Percentiles rank a stretch among this genome's conserved stretches.
Evolutionary conservation across 2,888 invertebrate genomes (phyloP).

Genomic region (Andrena bucephala): DNA sequence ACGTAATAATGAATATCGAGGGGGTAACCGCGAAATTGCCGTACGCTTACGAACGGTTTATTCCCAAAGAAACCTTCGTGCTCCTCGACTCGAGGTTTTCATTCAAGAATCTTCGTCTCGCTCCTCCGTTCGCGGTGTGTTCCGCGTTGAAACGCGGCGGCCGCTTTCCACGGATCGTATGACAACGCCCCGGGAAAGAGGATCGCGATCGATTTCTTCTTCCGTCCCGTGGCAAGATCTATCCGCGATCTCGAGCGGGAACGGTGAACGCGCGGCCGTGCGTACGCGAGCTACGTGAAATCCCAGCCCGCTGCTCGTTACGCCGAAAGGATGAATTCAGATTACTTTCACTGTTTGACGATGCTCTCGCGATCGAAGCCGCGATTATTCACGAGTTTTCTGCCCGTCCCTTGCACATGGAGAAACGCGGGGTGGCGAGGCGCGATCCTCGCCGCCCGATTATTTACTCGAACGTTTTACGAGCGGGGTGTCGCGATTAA

Average conservation of each 20-base stretch:
- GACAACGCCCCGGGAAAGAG: slow-evolving; percentile 39
- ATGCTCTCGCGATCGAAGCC: slow-evolving; percentile 52
- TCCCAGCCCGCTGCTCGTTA: slow-evolving; percentile 26
- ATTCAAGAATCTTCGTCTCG: slow-evolving; percentile 3
- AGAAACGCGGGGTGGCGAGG: too few relatives aligned
- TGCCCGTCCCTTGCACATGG: background rate
- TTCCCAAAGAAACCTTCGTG: background rate
- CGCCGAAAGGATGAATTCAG: slow-evolving; percentile 59
- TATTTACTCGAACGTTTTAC: background rate
- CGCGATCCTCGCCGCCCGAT: too few relatives aligned
- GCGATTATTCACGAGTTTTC: slow-evolving; percentile 45
- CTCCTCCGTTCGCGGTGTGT: background rate
- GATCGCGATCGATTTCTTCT: slow-evolving; percentile 62
- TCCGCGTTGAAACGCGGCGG: background rate
- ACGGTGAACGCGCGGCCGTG: slow-evolving; percentile 16
- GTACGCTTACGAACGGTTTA: background rate
- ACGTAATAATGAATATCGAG: too few relatives aligned
- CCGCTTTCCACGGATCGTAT: slow-evolving; percentile 60
- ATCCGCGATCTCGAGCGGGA: slow-evolving; percentile 47
- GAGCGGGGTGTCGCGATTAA: background rate
- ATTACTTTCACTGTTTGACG: slow-evolving; percentile 70
- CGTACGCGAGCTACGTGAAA: slow-evolving; percentile 31
- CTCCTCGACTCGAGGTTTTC: background rate
- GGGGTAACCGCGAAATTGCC: slow-evolving; percentile 7
- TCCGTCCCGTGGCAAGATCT: slow-evolving; percentile 43